Evolutionary conservation across 2,113 vertebrate genomes (phyloP).

Genomic region (Daboia siamensis): DNA sequence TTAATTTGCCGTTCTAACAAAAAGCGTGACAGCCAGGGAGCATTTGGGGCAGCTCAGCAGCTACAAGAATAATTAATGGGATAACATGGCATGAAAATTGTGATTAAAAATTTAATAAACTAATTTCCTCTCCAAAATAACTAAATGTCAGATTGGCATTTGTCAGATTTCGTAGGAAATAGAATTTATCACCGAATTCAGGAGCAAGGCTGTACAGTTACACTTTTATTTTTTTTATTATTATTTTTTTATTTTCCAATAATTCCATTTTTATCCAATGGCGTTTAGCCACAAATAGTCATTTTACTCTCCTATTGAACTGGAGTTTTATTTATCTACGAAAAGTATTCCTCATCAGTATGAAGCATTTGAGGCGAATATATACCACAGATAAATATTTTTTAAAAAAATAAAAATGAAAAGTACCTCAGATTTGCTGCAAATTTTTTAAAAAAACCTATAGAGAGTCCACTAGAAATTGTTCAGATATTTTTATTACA

Average conservation of each 20-base stretch:
- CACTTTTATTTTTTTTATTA: not conserved
- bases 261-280: not conserved
- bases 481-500: not conserved
- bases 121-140: conserved; percentile 21
- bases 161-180: not conserved
- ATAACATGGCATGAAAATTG: conserved; percentile 33
- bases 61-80: conserved; percentile 52
- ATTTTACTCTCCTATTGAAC: not conserved
- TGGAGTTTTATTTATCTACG: not conserved
- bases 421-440: not conserved
- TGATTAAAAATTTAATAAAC: conserved; percentile 54
- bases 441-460: not conserved
- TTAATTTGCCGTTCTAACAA: conserved; percentile 45
- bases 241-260: not conserved
- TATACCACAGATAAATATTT: not conserved
- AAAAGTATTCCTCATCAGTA: not conserved
- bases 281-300: not conserved
- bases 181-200: not conserved
- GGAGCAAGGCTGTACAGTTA: not conserved
- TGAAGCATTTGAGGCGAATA: not conserved
- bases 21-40: conserved; percentile 36
- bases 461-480: not conserved
- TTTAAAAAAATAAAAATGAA: not conserved
- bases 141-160: conserved; percentile 29
- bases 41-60: conserved; percentile 16